Conservation (phyloP, 2,113 vertebrate genomes). For the Labeo rohita region DNA sequence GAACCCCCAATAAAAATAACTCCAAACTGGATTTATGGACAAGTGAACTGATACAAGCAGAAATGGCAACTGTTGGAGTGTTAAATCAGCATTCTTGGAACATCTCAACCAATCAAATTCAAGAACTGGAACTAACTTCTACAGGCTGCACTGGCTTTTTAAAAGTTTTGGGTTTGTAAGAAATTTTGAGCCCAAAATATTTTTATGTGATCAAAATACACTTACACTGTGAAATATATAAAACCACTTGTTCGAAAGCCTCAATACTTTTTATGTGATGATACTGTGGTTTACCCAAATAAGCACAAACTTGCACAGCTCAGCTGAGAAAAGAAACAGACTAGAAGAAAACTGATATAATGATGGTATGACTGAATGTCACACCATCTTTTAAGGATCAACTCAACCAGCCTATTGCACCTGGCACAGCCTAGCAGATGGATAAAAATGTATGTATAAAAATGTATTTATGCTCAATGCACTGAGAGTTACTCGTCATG, state of each 20-base stretch:
- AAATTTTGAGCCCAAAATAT: no score
- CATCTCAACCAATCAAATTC: no score
- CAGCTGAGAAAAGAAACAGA: neutral
- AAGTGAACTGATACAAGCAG: no score
- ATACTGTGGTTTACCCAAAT: neutral
- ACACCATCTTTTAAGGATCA: slow-evolving; percentile 16
- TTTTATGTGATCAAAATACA: no score
- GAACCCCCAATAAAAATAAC: neutral
- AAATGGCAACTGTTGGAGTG: no score
- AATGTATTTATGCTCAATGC: slow-evolving; percentile 24
- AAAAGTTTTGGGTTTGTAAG: no score
- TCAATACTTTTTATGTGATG: neutral
- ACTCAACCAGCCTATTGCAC: slow-evolving; percentile 43
- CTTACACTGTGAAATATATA: no score
- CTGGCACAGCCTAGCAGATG: slow-evolving; percentile 47
- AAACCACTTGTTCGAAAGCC: neutral
- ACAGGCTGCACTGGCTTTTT: no score
- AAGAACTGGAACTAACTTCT: no score
- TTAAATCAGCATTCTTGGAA: no score
- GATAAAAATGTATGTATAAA: slow-evolving; percentile 49
- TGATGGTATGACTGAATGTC: neutral
- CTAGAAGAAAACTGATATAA: neutral
- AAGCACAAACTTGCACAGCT: neutral
- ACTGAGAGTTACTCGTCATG: neutral
- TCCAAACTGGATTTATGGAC: no score